These are phyloP conservation scores for Seladonia tumulorum DNA, from an alignment of 2,888 invertebrate genomes.

Conservation along the genomic window DNA sequence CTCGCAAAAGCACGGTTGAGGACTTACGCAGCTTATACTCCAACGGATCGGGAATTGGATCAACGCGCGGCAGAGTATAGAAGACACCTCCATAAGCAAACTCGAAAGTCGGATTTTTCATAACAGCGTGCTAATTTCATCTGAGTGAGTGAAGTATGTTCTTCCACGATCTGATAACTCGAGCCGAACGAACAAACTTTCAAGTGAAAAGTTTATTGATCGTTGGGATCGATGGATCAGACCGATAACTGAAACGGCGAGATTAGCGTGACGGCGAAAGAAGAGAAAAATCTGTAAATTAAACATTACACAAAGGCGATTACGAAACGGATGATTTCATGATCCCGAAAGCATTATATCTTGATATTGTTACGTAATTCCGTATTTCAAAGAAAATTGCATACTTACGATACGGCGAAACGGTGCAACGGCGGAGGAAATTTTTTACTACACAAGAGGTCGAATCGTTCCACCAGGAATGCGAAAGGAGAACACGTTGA, in stretches of 20 bases:
- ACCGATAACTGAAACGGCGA: conserved; percentile 46
- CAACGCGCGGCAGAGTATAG: conserved; percentile 75
- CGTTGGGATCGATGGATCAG: conserved; percentile 83
- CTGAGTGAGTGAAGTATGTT: conserved; percentile 9
- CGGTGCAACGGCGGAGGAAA: not conserved
- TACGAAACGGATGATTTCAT: not conserved
- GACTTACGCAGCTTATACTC: conserved; percentile 79
- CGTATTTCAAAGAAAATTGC: conserved; percentile 1
- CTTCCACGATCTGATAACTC: conserved; percentile 80
- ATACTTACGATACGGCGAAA: conserved; percentile 36
- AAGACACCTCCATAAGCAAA: conserved; percentile 57
- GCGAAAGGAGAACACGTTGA: conserved; percentile 32
- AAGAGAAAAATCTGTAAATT: not conserved
- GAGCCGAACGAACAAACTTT: conserved; percentile 85
- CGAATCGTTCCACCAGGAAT: conserved; percentile 26
- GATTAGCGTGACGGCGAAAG: not conserved
- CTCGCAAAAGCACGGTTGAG: conserved; percentile 78
- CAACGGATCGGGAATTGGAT: conserved; percentile 80
- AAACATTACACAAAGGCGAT: not conserved
- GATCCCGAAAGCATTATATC: conserved; percentile 17
- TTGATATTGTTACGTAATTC: conserved; percentile 30
- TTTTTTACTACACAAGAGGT: conserved; percentile 12
- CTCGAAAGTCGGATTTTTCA: conserved; percentile 26
- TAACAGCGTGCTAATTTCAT: conserved; percentile 11
- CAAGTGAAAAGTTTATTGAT: conserved; percentile 82